A percentile compares a stretch with the other conserved stretches of the same genome.
Conservation (phyloP, 2,888 invertebrate genomes). For the Lepidonotus clava region DNA sequence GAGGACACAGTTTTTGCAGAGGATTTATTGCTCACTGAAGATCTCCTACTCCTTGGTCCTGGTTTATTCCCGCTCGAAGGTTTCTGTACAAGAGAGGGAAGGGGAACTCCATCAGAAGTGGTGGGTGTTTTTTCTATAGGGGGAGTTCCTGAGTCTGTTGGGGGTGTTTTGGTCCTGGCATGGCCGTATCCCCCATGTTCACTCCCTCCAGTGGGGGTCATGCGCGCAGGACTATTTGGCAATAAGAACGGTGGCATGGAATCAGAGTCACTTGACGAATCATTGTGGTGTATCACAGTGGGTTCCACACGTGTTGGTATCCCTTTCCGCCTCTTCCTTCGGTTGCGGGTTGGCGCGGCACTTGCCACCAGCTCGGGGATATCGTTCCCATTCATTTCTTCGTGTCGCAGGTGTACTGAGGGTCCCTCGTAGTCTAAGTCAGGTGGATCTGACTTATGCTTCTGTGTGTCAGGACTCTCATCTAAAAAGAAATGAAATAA, state of each 20-base stretch:
- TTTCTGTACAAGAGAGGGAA: background rate
- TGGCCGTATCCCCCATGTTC: background rate
- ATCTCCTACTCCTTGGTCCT: background rate
- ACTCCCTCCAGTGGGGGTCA: background rate
- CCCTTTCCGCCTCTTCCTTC: conserved; percentile 3
- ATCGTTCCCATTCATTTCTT: conserved; percentile 30
- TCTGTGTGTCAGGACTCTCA: background rate
- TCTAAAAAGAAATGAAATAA: background rate
- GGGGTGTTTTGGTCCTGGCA: background rate
- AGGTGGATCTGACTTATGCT: conserved; percentile 1
- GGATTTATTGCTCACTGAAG: background rate
- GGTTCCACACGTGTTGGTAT: conserved; percentile 22
- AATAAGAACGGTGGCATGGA: conserved; percentile 5
- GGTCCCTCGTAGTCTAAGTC: conserved; percentile 42
- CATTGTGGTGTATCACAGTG: background rate
- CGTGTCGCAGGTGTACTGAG: background rate
- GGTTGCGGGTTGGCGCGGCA: background rate
- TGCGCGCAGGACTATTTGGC: conserved; percentile 32
- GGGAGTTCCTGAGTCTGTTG: background rate
- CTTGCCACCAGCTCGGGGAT: conserved; percentile 2
- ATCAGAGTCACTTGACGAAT: conserved; percentile 25
- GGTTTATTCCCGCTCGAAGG: background rate
- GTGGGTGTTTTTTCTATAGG: background rate
- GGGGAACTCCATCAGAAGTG: background rate
- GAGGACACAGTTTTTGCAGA: background rate